Base-by-base conservation (phyloP, 2,888 invertebrate species). In the Pimpla rufipes region DNA sequence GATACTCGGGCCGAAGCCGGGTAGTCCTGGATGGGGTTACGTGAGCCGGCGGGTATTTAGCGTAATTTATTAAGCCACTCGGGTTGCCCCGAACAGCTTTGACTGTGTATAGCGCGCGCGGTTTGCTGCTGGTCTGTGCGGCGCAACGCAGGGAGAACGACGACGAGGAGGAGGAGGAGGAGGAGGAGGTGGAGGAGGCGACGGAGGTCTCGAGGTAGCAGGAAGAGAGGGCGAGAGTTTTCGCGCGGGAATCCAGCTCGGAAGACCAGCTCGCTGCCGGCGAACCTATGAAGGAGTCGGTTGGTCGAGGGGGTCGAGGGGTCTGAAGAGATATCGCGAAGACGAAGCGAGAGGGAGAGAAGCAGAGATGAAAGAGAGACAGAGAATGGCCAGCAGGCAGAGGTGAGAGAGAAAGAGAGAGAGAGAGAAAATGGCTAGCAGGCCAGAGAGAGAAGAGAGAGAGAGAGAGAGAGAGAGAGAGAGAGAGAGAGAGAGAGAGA, bases 31-130 rank as follows among this genome's bases (percentile, higher is more conserved):
- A 74, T 50, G 74, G 75, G 66, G 70, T 79, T 76, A 73, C 75
- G 68, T 55, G 55, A 81, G 73, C 77, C 77, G 70, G 84, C 74
- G 85, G 88, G 88, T 88, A 89, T 91, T 91, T 89, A 90, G 87
- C 87, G 88, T 89, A 90, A 90, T 90, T 91, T 90, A 90, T 90
- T 90, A 90, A 90, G 88, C 89, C 87, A 84, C 84, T 83, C 84
- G 85, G 75, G 75, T 73, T 74, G 73, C 74, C 62, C 78, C 74
- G 64, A 70, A 76, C 83, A 82, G 79, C 71, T 84, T 82, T 82
- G 83, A 70, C 81, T 84, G 74, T 85, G 70, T n/a, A n/a, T n/a
- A n/a, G n/a, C n/a, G 62, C 71, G 71, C 59, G 62, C 57, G 81
- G 75, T 76, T 76, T 52, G 64, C 84, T 84, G 85, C 85, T 84